Evolutionary conservation across 2,888 invertebrate species (phyloP).

Genomic region (Serrognathus titanus): DNA sequence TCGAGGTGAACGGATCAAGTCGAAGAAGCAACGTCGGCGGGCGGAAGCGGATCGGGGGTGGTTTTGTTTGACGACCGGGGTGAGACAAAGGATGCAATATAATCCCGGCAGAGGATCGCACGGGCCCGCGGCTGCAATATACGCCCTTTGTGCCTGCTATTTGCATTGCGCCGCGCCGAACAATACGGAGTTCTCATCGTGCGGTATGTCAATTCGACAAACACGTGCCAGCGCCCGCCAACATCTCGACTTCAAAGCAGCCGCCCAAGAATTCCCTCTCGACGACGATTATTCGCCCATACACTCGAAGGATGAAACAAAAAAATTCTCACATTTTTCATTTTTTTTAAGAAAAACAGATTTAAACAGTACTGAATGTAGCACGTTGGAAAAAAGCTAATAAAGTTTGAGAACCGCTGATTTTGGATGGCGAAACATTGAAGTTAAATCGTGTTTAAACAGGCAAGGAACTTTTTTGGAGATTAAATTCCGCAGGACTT

Average conservation of each 20-base stretch:
- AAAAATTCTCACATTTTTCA: not conserved
- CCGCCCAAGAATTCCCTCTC: slow-evolving; percentile 1
- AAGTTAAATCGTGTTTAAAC: slow-evolving; percentile 4
- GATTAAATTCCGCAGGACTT: too few relatives aligned
- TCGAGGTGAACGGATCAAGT: not conserved
- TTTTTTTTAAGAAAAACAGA: not conserved
- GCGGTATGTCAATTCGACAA: slow-evolving; percentile 10
- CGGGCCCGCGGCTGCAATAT: slow-evolving; percentile 17
- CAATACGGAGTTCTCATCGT: slow-evolving; percentile 3
- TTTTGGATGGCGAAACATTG: slow-evolving; percentile 1
- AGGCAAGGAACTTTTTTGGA: too few relatives aligned
- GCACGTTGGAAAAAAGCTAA: not conserved
- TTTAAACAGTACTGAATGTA: not conserved
- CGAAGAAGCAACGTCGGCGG: not conserved
- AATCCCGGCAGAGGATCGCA: slow-evolving; percentile 15
- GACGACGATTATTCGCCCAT: not conserved
- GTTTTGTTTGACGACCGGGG: slow-evolving; percentile 10
- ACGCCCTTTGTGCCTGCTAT: slow-evolving; percentile 17
- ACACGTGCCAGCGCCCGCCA: slow-evolving; percentile 5
- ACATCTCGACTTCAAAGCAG: slow-evolving; percentile 15
- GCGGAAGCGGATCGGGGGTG: too few relatives aligned
- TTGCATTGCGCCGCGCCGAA: slow-evolving; percentile 11
- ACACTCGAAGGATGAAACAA: not conserved
- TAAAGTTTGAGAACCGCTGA: not conserved
- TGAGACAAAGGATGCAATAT: slow-evolving; percentile 19